Evolutionary conservation across 2,888 invertebrate species (phyloP).

Genomic region (Melinaea menophilus): DNA sequence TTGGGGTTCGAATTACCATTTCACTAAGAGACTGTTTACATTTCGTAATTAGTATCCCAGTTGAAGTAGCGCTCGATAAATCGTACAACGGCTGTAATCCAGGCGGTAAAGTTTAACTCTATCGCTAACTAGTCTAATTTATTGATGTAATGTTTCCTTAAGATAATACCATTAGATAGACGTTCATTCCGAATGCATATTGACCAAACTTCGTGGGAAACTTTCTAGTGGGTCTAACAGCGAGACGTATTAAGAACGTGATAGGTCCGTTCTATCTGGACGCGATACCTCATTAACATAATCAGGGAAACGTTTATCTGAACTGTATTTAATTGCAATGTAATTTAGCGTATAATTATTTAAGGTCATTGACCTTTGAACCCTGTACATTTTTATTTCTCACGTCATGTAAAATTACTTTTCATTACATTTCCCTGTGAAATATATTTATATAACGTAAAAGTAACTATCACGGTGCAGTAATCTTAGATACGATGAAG

Average conservation of each 20-base stretch:
- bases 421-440: not conserved
- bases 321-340: not conserved
- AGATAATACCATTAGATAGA: constrained; percentile 30
- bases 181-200: constrained; percentile 30
- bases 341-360: not conserved
- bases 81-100: not conserved
- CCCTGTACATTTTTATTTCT: not conserved
- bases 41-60: too few relatives aligned
- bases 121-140: constrained; percentile 19
- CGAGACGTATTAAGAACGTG: constrained; percentile 24
- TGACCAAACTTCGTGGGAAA: constrained; percentile 35
- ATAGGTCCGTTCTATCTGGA: constrained; percentile 22
- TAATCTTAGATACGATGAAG: constrained; percentile 5
- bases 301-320: constrained; percentile 10
- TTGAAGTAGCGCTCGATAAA: too few relatives aligned
- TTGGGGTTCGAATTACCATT: too few relatives aligned
- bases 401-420: not conserved
- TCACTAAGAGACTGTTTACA: too few relatives aligned
- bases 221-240: constrained; percentile 30
- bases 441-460: not conserved
- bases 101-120: constrained; percentile 8
- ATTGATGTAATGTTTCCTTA: constrained; percentile 24
- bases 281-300: constrained; percentile 6
- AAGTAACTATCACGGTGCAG: too few relatives aligned
- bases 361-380: not conserved